Evolutionary conservation across 2,797 vertebrate species (phyloP).

Genomic region (Rhabdomys pumilio): DNA sequence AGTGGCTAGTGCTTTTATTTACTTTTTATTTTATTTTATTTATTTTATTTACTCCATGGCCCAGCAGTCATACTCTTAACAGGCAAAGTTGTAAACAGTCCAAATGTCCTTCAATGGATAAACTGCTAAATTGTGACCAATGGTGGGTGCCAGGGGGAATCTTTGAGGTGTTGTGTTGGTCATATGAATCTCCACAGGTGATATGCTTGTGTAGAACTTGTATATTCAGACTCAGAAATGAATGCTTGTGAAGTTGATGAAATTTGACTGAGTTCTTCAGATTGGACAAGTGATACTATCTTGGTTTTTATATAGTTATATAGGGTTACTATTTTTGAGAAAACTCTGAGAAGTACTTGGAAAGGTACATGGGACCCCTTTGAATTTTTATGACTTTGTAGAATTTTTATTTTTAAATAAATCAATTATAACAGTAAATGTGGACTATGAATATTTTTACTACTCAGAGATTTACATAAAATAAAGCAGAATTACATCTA

Average conservation of each 20-base stretch:
- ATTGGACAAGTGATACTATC: conserved; percentile 6
- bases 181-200: conserved; percentile 1
- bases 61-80: conserved; percentile 51
- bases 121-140: conserved; percentile 50
- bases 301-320: conserved; percentile 23
- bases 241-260: conserved; percentile 47
- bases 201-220: conserved; percentile 50
- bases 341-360: conserved; percentile 8
- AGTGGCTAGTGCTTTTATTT: not conserved
- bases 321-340: conserved; percentile 25
- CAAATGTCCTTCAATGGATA: conserved; percentile 25
- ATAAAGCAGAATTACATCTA: conserved; percentile 49
- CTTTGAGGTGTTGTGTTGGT: conserved; percentile 39
- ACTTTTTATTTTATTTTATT: not conserved
- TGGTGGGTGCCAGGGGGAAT: conserved; percentile 17
- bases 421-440: conserved; percentile 47
- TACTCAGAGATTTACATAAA: conserved; percentile 29
- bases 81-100: conserved; percentile 41
- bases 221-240: conserved; percentile 54
- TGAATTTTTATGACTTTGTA: not conserved
- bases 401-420: conserved; percentile 65
- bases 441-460: conserved; percentile 60
- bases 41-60: not conserved
- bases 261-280: conserved; percentile 48
- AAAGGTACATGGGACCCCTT: not conserved